Base-by-base conservation (phyloP, 2,797 vertebrate species). In the Lates japonicus region DNA sequence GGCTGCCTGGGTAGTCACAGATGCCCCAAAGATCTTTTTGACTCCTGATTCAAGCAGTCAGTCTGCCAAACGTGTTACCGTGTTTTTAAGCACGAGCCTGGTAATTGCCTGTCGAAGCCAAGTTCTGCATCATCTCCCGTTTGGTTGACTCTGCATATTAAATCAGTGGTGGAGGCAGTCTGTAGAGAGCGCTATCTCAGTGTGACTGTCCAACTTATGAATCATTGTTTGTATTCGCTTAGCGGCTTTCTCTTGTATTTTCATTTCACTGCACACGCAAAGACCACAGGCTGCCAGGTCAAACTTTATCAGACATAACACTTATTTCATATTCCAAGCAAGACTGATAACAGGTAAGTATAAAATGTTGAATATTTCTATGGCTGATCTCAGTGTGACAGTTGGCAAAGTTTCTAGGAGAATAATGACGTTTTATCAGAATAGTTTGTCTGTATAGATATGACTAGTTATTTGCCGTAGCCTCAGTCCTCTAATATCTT, bases 41-140 rank as follows among this genome's bases (percentile, higher is more conserved):
- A 46, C 7, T n/a, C 12, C 13, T 6, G 41, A 58, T 46, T 5
- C 54, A 31, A n/a, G n/a, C 52, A 31, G 5, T 11, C 55, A 7
- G 31, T 42, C 29, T 35, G 19, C 33, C 11, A 19, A 60, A n/a
- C n/a, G 19, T 35, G 12, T 25, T 16, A 17, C 39, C 6, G 14
- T 59, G 20, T 19, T 57, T 57, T 65, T 29, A 55, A n/a, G 12
- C 31, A 31, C 51, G 35, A 19, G 16, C 4, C 20, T 33, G 52
- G 35, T 37, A 3, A 37, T 54, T 1, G 2, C 8, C 8, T n/a
- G n/a, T n/a, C n/a, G n/a, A n/a, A n/a, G n/a, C n/a, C n/a, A n/a
- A n/a, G n/a, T n/a, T n/a, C 33, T 20, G 46, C 59, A 42, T 76
- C 68, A 12, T 52, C 51, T 63, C 57, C 51, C 74, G 20, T 75